Base-by-base conservation (phyloP, 2,797 vertebrate species). In the Anniella stebbinsi region DNA sequence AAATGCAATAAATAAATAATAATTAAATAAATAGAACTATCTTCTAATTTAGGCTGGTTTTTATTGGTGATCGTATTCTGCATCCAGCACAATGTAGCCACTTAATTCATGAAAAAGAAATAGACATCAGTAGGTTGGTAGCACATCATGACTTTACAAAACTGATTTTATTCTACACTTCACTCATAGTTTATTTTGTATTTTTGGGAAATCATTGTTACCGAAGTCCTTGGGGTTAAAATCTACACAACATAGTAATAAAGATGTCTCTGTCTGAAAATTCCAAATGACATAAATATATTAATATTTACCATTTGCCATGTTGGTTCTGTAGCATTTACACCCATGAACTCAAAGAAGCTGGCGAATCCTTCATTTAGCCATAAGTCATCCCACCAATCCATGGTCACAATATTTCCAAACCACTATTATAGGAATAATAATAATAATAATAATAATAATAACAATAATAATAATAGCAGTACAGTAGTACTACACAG, bases 341-440 rank as follows among this genome's bases (percentile, higher is more conserved):
- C 98, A 87, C 99, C 99, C 2, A 98, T 93, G 94, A 97, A 99
- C 95, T 99, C 99, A 94, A 99, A 99, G 96, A 98, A 99, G 95
- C 98, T 99, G 94, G 99, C 99, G 92, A 99, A 99, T 91, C 99
- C 99, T 95, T 99, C 99, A 72, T 99, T 99, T 12, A 99, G 97
- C 99, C 99, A 99, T 92, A 99, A 96, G 93, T 99, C 99, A 23
- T 99, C 99, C 99, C 99, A 99, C 99, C 99, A 99, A 72, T 99
- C 98, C 99, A 99, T 99, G 9, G 99, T 99, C 94, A 99, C 99
- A 41, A 97, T 98, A 96, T 99, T 99, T 89, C 99, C 99, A 97
- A 99, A 99, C 99, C 99, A 99, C 99, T 99, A 93, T 36, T 97
- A 95, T 93, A 81, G 85, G 18, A 92, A 95, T 92, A 76, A 93